phyloP scores from a whole-genome alignment of 2,888 invertebrate species.

The Lepidocyrtinus sp. region DNA sequence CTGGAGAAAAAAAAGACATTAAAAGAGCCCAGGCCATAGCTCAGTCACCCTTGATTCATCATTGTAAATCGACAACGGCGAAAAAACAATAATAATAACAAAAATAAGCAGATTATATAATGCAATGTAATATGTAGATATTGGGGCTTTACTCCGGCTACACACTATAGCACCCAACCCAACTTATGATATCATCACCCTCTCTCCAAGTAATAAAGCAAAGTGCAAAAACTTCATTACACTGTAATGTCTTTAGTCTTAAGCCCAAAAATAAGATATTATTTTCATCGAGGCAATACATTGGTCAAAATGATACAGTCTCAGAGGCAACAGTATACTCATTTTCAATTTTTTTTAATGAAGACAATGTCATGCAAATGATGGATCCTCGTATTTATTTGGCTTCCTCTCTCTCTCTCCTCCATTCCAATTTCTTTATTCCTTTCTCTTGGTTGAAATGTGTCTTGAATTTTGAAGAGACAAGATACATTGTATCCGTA shows the following conservation, averaged over 20 bases:
- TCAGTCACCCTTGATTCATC: neutral
- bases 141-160: neutral
- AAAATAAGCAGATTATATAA: neutral
- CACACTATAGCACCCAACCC: neutral
- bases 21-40: slow-evolving; percentile 21
- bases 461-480: neutral
- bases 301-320: too few species aligned
- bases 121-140: neutral
- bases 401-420: neutral
- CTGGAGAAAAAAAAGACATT: slow-evolving; percentile 33
- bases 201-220: neutral
- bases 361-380: neutral
- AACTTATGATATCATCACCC: too few species aligned
- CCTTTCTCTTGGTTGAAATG: neutral
- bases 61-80: neutral
- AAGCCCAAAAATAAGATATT: too few species aligned
- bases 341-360: neutral
- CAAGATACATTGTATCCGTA: neutral
- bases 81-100: neutral
- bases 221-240: neutral
- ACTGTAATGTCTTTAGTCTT: too few species aligned
- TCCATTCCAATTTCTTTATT: too few species aligned
- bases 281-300: too few species aligned
- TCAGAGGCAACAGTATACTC: too few species aligned
- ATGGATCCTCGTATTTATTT: neutral